Percentiles rank a stretch among this genome's conserved stretches.
phyloP scores from a whole-genome alignment of 2,888 invertebrate species.

The Drosophila cracens region DNA sequence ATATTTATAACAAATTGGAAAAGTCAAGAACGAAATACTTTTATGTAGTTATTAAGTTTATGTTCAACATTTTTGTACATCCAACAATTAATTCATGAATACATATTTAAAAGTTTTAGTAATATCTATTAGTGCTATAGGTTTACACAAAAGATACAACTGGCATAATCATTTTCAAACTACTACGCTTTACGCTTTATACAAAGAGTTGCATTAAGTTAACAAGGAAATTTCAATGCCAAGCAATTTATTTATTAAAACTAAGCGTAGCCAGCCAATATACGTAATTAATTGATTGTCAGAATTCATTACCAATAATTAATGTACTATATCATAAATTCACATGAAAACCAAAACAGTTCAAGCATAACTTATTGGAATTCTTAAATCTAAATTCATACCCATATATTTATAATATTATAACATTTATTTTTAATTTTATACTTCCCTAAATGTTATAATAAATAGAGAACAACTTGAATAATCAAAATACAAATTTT shows the following conservation, averaged over 20 bases:
- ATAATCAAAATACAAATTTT: constrained; percentile 36
- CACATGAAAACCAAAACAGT: constrained; percentile 35
- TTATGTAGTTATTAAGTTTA: constrained; percentile 57
- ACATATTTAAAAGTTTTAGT: constrained; percentile 30
- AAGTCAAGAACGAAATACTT: constrained; percentile 46
- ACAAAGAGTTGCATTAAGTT: constrained; percentile 35
- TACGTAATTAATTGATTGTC: constrained; percentile 66
- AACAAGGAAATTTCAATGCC: constrained; percentile 32
- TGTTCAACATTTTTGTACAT: constrained; percentile 63
- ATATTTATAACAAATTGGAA: constrained; percentile 53
- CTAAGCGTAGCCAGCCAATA: constrained; percentile 33
- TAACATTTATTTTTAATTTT: constrained; percentile 43
- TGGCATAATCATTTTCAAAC: constrained; percentile 69
- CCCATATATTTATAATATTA: constrained; percentile 24
- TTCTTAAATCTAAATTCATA: constrained; percentile 21
- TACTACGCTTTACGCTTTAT: constrained; percentile 67
- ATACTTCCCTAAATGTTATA: constrained; percentile 34
- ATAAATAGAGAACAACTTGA: constrained; percentile 32
- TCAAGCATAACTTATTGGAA: constrained; percentile 40
- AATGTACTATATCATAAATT: constrained; percentile 18
- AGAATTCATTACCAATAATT: constrained; percentile 15
- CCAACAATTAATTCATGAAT: constrained; percentile 59
- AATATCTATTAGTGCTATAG: constrained; percentile 23
- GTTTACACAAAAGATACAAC: constrained; percentile 11
- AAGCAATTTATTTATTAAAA: constrained; percentile 67